Base-by-base conservation (phyloP, 2,888 invertebrate species). In the Ormyrus rosae region DNA sequence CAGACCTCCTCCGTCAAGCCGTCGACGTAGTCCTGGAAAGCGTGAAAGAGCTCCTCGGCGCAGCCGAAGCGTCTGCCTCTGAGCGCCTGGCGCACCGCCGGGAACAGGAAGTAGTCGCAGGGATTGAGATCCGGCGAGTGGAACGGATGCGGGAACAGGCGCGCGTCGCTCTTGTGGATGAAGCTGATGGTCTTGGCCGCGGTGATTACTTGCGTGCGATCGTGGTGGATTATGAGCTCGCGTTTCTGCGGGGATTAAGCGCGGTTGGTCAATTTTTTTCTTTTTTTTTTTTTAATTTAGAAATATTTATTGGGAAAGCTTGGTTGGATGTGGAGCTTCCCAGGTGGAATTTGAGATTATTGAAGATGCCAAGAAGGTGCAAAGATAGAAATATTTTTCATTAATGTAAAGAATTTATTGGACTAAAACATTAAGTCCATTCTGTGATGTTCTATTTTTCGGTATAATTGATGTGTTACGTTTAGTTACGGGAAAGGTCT, bases 81-180 rank as follows among this genome's bases (percentile, higher is more conserved):
- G 0, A 70, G 13, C 8, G 55, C 70, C 5, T 13, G 9, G 7
- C 58, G 46, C 19, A 50, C 48, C 9, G 13, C 50, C 9, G 56
- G 58, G 11, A 70, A 50, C 7, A 70, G 58, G 34, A 58, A 70
- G 58, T n/a, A 70, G n/a, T 70, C 58, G 46, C 13, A 13, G 19
- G 70, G 70, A 9, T 48, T 48, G 48, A 70, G 58, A 34, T 70
- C 70, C 9, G 70, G 70, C 8, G 70, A 55, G 58, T 70, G 10
- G n/a, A 19, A 19, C 6, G 70, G 70, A 45, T 70, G 70, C 9
- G 70, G 70, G 8, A 70, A 13, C 10, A 70, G 34, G 0, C 70
- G 46, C 45, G 58, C 9, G 0, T 60, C 58, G 8, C 48, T 13
- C 13, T 58, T 50, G 58, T 70, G 58, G 58, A 70, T 13, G 19